A percentile compares a stretch with the other conserved stretches of the same genome.
Evolutionary conservation across 2,888 invertebrate genomes (phyloP).

Genomic region (Nomada ferruginata): DNA sequence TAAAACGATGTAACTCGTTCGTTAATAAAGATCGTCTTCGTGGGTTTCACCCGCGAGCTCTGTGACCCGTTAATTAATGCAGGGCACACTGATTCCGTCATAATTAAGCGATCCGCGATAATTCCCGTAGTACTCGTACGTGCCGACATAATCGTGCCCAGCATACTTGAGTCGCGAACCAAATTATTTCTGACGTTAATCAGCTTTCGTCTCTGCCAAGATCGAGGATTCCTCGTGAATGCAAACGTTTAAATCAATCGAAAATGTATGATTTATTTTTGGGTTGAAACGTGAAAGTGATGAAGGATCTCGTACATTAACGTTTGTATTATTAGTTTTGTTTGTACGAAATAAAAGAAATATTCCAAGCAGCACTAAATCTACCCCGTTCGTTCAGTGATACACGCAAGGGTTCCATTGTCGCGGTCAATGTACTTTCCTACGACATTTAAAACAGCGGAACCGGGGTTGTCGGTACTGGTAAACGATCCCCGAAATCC

Average conservation of each 20-base stretch:
- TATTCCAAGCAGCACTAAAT: too few species aligned
- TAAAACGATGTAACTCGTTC: conserved; percentile 3
- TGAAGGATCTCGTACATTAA: too few species aligned
- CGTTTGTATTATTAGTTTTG: too few species aligned
- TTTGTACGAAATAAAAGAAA: too few species aligned
- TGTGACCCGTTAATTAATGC: conserved; percentile 43
- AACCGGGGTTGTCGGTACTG: background rate
- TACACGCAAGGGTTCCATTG: background rate
- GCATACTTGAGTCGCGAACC: conserved; percentile 13
- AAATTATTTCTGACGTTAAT: conserved; percentile 26
- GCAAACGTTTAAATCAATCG: background rate
- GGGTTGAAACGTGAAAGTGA: too few species aligned
- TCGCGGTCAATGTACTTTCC: background rate
- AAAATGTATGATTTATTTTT: too few species aligned
- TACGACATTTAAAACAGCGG: conserved; percentile 25
- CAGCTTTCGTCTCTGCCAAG: conserved; percentile 12
- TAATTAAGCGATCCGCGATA: conserved; percentile 57
- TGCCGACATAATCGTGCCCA: conserved; percentile 39
- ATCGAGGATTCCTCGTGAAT: background rate
- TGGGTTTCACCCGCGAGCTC: background rate
- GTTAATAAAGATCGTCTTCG: conserved; percentile 34
- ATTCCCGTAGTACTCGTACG: conserved; percentile 48
- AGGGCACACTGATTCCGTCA: conserved; percentile 48
- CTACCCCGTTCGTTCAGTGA: background rate
- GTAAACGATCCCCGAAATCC: conserved; percentile 35